Conservation (phyloP, 2,888 invertebrate species). For the Lampropteryx suffumata region DNA sequence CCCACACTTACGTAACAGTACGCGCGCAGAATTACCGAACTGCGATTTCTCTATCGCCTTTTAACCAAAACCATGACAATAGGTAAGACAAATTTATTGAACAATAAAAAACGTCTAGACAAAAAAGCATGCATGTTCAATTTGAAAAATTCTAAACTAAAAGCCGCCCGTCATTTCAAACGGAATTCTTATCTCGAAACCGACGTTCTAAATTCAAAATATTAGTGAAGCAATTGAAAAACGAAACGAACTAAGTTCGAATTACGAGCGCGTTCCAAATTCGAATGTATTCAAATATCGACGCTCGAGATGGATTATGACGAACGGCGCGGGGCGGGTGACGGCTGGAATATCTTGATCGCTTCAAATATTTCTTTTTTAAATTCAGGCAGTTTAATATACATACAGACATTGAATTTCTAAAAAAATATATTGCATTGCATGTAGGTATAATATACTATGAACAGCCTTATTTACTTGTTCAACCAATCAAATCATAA, state of each 20-base stretch:
- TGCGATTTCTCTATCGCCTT: constrained; percentile 77
- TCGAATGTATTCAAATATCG: constrained; percentile 80
- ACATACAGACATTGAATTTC: constrained; percentile 34
- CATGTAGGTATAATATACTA: constrained; percentile 24
- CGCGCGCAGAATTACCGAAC: constrained; percentile 70
- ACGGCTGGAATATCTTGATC: constrained; percentile 64
- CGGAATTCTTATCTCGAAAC: constrained; percentile 61
- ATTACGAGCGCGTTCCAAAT: constrained; percentile 78
- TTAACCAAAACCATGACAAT: constrained; percentile 57
- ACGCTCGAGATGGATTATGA: constrained; percentile 73
- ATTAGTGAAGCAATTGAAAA: constrained; percentile 81
- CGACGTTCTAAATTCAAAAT: constrained; percentile 78
- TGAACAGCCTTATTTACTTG: constrained; percentile 41
- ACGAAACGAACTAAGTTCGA: constrained; percentile 77
- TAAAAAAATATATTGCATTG: constrained; percentile 54
- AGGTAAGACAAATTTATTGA: constrained; percentile 54
- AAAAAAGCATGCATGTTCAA: constrained; percentile 39
- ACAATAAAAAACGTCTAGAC: constrained; percentile 65
- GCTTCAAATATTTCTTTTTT: constrained; percentile 51
- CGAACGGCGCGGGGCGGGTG: constrained; percentile 54
- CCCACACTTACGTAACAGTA: constrained; percentile 69
- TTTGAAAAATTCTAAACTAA: constrained; percentile 33
- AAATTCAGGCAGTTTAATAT: constrained; percentile 33
- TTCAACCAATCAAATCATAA: constrained; percentile 58
- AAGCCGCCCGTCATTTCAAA: constrained; percentile 35